These are phyloP conservation scores for Montipora capricornis DNA, from an alignment of 64 coral and sea anemone genomes.

Conservation along the genomic window DNA sequence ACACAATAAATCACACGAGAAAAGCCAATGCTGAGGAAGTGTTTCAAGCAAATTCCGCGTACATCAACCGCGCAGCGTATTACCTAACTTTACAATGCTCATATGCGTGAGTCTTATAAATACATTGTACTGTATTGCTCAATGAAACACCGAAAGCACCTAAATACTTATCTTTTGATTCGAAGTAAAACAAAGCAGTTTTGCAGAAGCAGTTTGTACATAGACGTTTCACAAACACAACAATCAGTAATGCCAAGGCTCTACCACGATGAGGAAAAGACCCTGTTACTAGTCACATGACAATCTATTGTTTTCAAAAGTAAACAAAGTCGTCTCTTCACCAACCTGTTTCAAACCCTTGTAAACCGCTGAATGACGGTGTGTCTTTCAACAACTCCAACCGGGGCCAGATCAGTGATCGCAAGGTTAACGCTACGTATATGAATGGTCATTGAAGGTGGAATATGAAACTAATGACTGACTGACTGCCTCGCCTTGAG, in stretches of 20 bases:
- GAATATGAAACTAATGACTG: not conserved
- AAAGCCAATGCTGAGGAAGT: constrained; percentile 14
- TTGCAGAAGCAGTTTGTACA: not conserved
- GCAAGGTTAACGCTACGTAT: not conserved
- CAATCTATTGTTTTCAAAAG: constrained; percentile 49
- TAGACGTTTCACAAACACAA: not conserved
- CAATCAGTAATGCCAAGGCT: not conserved
- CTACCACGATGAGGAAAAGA: not conserved
- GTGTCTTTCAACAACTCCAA: constrained; percentile 31
- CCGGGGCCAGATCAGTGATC: not conserved
- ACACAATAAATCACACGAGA: constrained; percentile 17
- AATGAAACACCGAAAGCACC: not conserved
- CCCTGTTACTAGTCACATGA: constrained; percentile 18
- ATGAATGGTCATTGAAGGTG: not conserved
- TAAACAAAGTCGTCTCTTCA: constrained; percentile 5
- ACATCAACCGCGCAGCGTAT: not conserved
- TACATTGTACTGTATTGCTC: not conserved
- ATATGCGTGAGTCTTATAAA: constrained; percentile 3
- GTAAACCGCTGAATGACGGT: constrained; percentile 43
- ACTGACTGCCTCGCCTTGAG: not conserved
- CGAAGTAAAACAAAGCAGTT: constrained; percentile 8
- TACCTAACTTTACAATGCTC: constrained; percentile 12
- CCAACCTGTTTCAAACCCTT: constrained; percentile 50
- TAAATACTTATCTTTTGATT: constrained; percentile 17
- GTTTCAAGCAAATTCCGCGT: not conserved